phyloP scores from a whole-genome alignment of 2,113 vertebrate genomes.

The Cnemophilus loriae region DNA sequence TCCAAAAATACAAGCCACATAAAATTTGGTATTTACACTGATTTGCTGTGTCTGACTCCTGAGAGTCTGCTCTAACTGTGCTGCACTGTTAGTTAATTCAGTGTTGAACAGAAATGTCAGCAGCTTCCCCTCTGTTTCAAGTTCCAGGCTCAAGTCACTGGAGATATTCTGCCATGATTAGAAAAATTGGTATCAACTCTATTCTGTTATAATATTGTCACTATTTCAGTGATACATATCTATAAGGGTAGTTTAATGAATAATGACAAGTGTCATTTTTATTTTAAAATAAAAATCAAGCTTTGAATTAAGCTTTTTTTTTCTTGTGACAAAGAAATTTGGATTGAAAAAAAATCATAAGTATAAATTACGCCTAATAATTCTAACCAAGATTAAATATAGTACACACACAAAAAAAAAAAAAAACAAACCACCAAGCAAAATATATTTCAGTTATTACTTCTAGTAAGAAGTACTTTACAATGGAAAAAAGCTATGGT shows the following conservation, averaged over 20 bases:
- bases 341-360: background rate
- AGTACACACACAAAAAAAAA: no score
- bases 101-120: background rate
- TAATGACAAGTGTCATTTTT: background rate
- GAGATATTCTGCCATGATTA: background rate
- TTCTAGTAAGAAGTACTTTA: background rate
- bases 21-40: background rate
- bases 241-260: background rate
- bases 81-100: background rate
- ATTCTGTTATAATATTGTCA: background rate
- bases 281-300: background rate
- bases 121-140: background rate
- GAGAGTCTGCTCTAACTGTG: background rate
- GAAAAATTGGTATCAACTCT: background rate
- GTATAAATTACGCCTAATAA: background rate
- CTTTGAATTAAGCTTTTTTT: background rate
- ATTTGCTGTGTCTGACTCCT: background rate
- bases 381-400: background rate
- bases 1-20: background rate
- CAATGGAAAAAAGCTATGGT: background rate
- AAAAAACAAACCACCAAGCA: background rate
- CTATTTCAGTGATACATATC: background rate
- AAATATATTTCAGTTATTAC: conserved; percentile 7
- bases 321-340: background rate
- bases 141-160: background rate